These are phyloP conservation scores for Tokudaia muenninki DNA, from an alignment of 2,797 vertebrate species.

Conservation along the genomic window DNA sequence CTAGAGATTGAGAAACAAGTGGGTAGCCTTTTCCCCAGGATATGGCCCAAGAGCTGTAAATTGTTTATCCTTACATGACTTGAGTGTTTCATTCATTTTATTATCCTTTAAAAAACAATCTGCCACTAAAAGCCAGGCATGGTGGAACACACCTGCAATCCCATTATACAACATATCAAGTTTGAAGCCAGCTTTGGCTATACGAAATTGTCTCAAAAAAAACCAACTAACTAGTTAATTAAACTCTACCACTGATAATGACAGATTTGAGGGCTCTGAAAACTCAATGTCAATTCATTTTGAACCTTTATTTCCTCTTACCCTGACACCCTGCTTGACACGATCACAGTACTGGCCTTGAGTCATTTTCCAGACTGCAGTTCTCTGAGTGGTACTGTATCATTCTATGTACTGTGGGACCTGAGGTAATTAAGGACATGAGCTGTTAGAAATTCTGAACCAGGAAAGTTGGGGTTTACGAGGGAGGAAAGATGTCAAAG, in stretches of 20 bases:
- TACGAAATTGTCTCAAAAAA: neutral
- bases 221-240: neutral
- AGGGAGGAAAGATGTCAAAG: slow-evolving; percentile 5
- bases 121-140: neutral
- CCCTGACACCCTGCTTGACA: neutral
- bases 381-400: neutral
- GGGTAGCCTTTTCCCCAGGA: neutral
- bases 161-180: neutral
- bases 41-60: neutral
- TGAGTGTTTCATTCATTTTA: slow-evolving; percentile 38
- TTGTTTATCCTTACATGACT: slow-evolving; percentile 24
- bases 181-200: neutral
- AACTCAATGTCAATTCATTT: neutral
- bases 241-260: neutral
- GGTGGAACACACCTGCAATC: neutral
- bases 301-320: neutral
- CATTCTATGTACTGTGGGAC: neutral
- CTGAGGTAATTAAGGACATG: slow-evolving; percentile 10
- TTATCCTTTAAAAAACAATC: slow-evolving; percentile 54
- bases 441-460: slow-evolving; percentile 38
- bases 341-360: neutral
- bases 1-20: slow-evolving; percentile 47
- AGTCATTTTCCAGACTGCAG: slow-evolving; percentile 21
- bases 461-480: slow-evolving; percentile 31
- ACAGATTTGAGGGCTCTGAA: neutral